Evolutionary conservation across 1,140 invertebrate genomes (phyloP).

Genomic region (Lucilia cuprina): DNA sequence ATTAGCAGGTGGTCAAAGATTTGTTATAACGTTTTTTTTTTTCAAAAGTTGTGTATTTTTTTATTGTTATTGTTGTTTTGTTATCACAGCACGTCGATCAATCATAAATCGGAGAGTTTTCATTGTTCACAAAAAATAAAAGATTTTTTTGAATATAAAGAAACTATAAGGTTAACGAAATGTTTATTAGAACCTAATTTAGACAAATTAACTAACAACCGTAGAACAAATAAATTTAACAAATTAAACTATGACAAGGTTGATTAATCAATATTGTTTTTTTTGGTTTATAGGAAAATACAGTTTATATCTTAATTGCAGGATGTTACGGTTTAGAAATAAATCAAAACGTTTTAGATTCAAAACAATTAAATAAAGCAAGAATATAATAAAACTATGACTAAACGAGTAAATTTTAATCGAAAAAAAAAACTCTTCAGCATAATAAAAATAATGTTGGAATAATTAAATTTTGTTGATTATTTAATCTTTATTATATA

Average conservation of each 20-base stretch:
- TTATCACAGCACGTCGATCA: slow-evolving; percentile 8
- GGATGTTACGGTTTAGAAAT: no score
- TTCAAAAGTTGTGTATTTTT: neutral
- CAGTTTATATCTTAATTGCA: neutral
- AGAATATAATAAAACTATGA: no score
- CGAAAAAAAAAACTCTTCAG: no score
- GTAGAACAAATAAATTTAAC: neutral
- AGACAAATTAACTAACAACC: neutral
- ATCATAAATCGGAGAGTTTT: neutral
- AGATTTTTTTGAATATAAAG: no score
- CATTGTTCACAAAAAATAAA: neutral
- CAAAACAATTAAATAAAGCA: no score
- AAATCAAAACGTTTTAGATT: no score
- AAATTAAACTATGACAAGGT: neutral
- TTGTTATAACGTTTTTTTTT: neutral
- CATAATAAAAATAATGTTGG: neutral
- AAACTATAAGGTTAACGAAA: neutral
- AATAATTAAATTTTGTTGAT: neutral
- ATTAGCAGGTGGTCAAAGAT: neutral
- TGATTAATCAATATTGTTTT: neutral
- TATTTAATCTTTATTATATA: no score
- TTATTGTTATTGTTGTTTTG: neutral
- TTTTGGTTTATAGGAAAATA: neutral
- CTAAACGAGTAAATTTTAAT: no score
- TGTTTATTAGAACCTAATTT: slow-evolving; percentile 6